A percentile compares a stretch with the other conserved stretches of the same genome.
phyloP scores from a whole-genome alignment of 2,888 invertebrate species.

The Caenorhabditis imperialis region DNA sequence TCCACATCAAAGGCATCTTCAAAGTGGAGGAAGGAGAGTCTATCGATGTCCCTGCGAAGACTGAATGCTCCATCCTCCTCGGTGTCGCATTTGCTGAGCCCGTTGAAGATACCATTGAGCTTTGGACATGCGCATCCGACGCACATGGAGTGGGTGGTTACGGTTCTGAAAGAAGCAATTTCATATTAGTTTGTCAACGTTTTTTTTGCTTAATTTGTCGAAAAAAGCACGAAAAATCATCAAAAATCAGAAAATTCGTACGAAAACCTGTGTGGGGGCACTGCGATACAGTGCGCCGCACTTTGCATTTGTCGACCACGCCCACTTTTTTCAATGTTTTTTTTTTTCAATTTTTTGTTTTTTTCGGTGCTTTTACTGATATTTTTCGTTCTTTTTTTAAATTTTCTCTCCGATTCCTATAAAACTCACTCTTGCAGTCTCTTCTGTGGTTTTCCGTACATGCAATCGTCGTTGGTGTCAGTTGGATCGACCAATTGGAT shows the following conservation, averaged over 20 bases:
- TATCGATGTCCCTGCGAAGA: constrained; percentile 56
- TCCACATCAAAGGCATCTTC: constrained; percentile 52
- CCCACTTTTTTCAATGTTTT: too few relatives aligned
- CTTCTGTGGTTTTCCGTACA: constrained; percentile 44
- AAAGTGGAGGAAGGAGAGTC: constrained; percentile 58
- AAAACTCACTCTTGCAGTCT: constrained; percentile 45
- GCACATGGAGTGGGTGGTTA: constrained; percentile 39
- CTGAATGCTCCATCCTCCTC: constrained; percentile 31
- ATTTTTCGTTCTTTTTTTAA: too few relatives aligned
- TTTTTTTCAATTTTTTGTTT: too few relatives aligned
- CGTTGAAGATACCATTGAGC: constrained; percentile 43
- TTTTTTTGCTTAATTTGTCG: too few relatives aligned
- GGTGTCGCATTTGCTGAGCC: constrained; percentile 41
- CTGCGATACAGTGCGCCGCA: too few relatives aligned
- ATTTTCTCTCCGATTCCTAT: too few relatives aligned
- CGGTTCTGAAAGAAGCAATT: constrained; percentile 23
- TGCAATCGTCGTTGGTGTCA: constrained; percentile 50
- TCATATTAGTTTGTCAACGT: too few relatives aligned
- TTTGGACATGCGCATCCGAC: constrained; percentile 49
- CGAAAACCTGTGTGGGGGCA: too few relatives aligned
- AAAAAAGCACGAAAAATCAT: too few relatives aligned
- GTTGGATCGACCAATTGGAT: constrained; percentile 53
- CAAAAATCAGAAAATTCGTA: too few relatives aligned
- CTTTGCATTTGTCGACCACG: too few relatives aligned
- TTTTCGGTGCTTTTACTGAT: too few relatives aligned